phyloP scores from a whole-genome alignment of 2,888 invertebrate species.

The Saturnia japonica region DNA sequence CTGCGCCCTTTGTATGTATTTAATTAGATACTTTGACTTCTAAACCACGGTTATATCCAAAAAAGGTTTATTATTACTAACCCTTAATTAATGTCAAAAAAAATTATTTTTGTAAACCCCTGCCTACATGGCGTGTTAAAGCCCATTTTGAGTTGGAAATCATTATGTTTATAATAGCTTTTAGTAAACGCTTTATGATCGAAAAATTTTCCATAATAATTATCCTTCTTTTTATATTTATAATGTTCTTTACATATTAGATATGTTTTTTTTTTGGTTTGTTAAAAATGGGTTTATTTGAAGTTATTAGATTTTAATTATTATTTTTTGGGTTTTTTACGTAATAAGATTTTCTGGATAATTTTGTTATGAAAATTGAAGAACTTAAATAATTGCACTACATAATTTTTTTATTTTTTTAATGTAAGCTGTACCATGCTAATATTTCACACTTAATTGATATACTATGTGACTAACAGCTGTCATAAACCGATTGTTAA shows the following conservation, averaged over 20 bases:
- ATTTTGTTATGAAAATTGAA: background rate
- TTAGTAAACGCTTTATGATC: background rate
- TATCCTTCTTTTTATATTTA: too few relatives aligned
- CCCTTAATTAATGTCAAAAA: conserved; percentile 1
- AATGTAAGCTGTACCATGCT: too few relatives aligned
- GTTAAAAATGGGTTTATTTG: background rate
- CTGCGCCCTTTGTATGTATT: background rate
- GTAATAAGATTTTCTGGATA: background rate
- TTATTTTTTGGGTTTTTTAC: background rate
- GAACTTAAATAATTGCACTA: too few relatives aligned
- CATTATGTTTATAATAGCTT: background rate
- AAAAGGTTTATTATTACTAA: background rate
- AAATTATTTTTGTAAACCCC: background rate
- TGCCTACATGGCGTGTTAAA: background rate
- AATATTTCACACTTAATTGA: too few relatives aligned
- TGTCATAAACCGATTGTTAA: too few relatives aligned
- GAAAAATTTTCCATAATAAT: too few relatives aligned
- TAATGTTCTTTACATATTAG: too few relatives aligned
- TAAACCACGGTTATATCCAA: background rate
- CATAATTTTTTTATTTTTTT: too few relatives aligned
- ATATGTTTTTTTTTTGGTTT: too few relatives aligned
- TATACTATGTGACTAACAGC: too few relatives aligned
- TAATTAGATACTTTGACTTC: background rate
- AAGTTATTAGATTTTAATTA: background rate
- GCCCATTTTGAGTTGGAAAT: background rate